Evolutionary conservation across 2,888 invertebrate species (phyloP).

Genomic region (Callosobruchus maculatus): DNA sequence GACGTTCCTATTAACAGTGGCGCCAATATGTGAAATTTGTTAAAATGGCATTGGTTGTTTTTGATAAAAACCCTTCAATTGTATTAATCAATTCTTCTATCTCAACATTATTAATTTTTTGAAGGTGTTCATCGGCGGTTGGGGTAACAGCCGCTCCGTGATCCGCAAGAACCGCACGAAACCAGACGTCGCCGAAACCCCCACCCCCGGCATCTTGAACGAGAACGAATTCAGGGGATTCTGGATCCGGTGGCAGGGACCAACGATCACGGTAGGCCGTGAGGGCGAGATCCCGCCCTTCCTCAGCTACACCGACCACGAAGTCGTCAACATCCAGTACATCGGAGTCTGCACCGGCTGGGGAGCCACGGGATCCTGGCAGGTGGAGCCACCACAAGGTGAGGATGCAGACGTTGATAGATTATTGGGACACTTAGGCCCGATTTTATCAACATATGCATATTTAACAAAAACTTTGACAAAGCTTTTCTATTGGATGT

Average conservation of each 20-base stretch:
- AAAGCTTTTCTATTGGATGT: no score
- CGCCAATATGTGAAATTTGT: no score
- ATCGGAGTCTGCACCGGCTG: constrained; percentile 84
- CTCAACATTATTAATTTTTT: background rate
- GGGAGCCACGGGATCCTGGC: constrained; percentile 80
- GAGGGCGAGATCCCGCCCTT: constrained; percentile 69
- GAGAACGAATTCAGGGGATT: constrained; percentile 75
- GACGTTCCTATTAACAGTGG: no score
- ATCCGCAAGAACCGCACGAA: constrained; percentile 70
- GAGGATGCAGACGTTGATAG: background rate
- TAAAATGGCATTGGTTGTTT: no score
- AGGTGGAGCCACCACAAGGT: constrained; percentile 56
- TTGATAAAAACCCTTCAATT: no score
- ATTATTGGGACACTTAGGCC: no score
- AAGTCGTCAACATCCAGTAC: constrained; percentile 67
- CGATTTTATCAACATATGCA: no score
- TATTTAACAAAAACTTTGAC: no score
- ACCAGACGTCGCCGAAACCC: constrained; percentile 50
- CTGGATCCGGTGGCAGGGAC: constrained; percentile 74
- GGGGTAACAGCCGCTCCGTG: constrained; percentile 80
- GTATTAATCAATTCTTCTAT: background rate
- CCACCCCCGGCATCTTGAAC: constrained; percentile 72
- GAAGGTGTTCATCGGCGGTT: constrained; percentile 78
- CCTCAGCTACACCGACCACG: constrained; percentile 67
- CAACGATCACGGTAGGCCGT: constrained; percentile 46